A percentile compares a stretch with the other conserved stretches of the same genome.
These are phyloP conservation scores for Trichopoda pennipes DNA, from an alignment of 2,888 invertebrate genomes.

Conservation along the genomic window DNA sequence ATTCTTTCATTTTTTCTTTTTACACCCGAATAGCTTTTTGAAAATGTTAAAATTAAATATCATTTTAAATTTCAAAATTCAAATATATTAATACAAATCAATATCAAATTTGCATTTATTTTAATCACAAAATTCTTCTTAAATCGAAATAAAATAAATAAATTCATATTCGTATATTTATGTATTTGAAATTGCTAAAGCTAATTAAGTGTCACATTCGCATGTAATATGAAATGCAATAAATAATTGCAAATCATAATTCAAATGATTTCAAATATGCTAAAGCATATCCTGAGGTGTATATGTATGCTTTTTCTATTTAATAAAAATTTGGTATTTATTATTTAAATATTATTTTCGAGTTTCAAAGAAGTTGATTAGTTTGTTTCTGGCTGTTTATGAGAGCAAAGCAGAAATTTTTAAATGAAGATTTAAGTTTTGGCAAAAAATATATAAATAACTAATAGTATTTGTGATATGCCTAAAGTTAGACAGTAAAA, in stretches of 20 bases:
- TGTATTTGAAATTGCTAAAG: conserved; percentile 6
- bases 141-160: too few relatives aligned
- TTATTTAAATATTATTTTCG: conserved; percentile 16
- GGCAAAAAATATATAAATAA: background rate
- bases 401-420: background rate
- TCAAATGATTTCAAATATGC: background rate
- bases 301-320: background rate
- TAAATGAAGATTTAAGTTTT: background rate
- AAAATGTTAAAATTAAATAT: too few relatives aligned
- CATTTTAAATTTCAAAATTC: too few relatives aligned
- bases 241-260: conserved; percentile 27
- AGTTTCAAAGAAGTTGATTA: conserved; percentile 13
- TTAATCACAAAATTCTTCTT: too few relatives aligned
- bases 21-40: too few relatives aligned
- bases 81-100: too few relatives aligned
- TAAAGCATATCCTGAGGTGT: conserved; percentile 40
- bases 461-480: background rate
- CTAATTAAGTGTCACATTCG: conserved; percentile 37
- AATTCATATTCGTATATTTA: too few relatives aligned
- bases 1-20: too few relatives aligned
- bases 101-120: too few relatives aligned
- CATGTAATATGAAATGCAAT: conserved; percentile 10
- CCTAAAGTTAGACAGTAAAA: conserved; percentile 2
- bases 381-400: background rate
- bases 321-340: conserved; percentile 18